A percentile compares a stretch with the other conserved stretches of the same genome.
Conservation (phyloP, 2,888 invertebrate genomes). For the Hirtodrosophila histrioides region DNA sequence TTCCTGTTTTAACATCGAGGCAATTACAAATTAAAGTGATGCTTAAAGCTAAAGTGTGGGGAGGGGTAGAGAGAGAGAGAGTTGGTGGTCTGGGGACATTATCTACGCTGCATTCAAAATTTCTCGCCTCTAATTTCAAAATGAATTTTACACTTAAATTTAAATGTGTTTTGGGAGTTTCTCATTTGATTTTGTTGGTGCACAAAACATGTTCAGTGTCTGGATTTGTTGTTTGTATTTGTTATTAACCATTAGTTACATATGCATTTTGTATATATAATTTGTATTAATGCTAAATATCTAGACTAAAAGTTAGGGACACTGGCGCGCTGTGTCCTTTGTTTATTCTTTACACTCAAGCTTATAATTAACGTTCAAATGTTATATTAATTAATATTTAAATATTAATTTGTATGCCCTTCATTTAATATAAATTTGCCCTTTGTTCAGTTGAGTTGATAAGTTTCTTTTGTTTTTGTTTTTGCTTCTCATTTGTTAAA, state of each 20-base stretch:
- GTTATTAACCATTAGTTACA: constrained; percentile 22
- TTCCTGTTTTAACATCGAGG: constrained; percentile 25
- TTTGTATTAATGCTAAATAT: constrained; percentile 40
- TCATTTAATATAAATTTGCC: constrained; percentile 67
- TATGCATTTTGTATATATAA: constrained; percentile 20
- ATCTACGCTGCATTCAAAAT: constrained; percentile 27
- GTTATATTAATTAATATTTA: constrained; percentile 53
- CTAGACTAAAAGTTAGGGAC: constrained; percentile 74
- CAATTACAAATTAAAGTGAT: constrained; percentile 48
- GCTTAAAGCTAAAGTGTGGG: constrained; percentile 68
- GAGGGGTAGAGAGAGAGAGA: background rate
- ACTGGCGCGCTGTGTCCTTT: constrained; percentile 62
- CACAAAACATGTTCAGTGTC: constrained; percentile 30
- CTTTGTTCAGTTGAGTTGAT: constrained; percentile 61
- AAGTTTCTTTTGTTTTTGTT: constrained; percentile 23
- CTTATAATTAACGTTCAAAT: constrained; percentile 57
- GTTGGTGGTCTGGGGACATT: background rate
- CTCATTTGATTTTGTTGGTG: constrained; percentile 34
- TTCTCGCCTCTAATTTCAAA: constrained; percentile 14
- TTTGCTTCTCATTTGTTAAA: constrained; percentile 17
- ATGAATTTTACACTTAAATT: constrained; percentile 39
- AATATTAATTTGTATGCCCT: constrained; percentile 46
- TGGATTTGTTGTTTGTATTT: constrained; percentile 18
- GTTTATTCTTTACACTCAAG: constrained; percentile 45
- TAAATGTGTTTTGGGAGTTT: constrained; percentile 20